These are phyloP conservation scores for Tychaedon coryphoeus DNA, from an alignment of 2,113 vertebrate genomes.

Conservation along the genomic window DNA sequence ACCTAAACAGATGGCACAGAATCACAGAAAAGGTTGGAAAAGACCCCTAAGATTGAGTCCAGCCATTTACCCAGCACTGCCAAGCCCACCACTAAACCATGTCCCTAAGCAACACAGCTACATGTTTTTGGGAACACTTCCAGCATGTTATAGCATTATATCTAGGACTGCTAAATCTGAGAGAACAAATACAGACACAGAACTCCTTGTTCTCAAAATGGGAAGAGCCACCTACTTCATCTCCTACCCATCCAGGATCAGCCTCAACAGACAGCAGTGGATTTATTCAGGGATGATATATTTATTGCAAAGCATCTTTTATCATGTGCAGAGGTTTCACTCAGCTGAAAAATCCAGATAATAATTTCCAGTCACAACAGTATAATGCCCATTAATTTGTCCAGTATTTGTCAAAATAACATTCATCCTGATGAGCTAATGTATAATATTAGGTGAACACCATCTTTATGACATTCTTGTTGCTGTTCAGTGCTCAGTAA, in stretches of 20 bases:
- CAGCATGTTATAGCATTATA: background rate
- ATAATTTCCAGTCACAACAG: background rate
- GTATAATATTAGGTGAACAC: background rate
- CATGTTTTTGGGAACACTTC: background rate
- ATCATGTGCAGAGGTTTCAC: background rate
- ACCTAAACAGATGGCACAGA: background rate
- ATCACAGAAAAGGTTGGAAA: background rate
- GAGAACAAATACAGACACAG: background rate
- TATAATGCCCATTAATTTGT: background rate
- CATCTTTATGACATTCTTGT: background rate
- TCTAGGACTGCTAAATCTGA: background rate
- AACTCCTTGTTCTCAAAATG: background rate
- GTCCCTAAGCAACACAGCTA: background rate
- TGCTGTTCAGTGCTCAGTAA: background rate
- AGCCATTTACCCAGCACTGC: background rate
- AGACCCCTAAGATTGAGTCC: background rate
- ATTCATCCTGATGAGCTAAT: background rate
- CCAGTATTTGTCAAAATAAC: background rate
- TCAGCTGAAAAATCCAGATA: background rate
- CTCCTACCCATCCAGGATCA: background rate
- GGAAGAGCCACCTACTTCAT: background rate
- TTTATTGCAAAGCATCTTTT: background rate
- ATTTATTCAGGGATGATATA: background rate
- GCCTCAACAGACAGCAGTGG: background rate
- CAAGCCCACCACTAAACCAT: background rate